Evolutionary conservation across 2,113 vertebrate species (phyloP).

Genomic region (Brachionichthys hirsutus): DNA sequence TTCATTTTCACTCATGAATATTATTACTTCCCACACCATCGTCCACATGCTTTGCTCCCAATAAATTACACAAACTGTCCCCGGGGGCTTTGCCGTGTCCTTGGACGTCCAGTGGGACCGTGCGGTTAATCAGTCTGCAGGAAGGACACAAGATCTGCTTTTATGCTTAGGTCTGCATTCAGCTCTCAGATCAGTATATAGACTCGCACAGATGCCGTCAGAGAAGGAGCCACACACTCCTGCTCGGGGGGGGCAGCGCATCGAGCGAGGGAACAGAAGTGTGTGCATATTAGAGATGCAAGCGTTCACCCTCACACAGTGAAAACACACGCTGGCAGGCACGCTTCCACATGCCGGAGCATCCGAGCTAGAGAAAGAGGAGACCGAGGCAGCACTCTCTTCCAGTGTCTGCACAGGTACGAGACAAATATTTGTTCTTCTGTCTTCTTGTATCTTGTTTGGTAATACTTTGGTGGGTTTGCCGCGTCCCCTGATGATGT

Average conservation of each 20-base stretch:
- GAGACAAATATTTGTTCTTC: constrained; percentile 22
- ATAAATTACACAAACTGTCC: constrained; percentile 5
- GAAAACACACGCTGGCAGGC: constrained; percentile 44
- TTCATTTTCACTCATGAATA: constrained; percentile 12
- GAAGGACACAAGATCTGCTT: constrained; percentile 69
- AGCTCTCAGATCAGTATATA: constrained; percentile 52
- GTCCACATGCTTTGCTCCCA: constrained; percentile 7
- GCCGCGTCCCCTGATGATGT: too few relatives aligned
- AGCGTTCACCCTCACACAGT: constrained; percentile 39
- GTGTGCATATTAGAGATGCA: constrained; percentile 38
- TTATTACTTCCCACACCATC: constrained; percentile 15
- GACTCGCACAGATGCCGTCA: constrained; percentile 18
- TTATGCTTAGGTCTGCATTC: constrained; percentile 76
- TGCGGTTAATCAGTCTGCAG: constrained; percentile 62
- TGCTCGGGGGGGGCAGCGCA: constrained; percentile 51
- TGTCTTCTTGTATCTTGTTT: constrained; percentile 4
- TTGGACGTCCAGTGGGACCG: constrained; percentile 35
- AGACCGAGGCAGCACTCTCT: constrained; percentile 37
- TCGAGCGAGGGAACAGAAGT: constrained; percentile 51
- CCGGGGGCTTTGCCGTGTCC: constrained; percentile 34
- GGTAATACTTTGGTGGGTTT: background rate
- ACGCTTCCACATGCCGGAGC: constrained; percentile 52
- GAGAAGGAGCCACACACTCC: constrained; percentile 35
- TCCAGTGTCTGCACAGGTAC: constrained; percentile 64
- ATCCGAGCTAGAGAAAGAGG: constrained; percentile 41